phyloP scores from a whole-genome alignment of 2,888 invertebrate genomes.

The Leptinotarsa peninsularis region DNA sequence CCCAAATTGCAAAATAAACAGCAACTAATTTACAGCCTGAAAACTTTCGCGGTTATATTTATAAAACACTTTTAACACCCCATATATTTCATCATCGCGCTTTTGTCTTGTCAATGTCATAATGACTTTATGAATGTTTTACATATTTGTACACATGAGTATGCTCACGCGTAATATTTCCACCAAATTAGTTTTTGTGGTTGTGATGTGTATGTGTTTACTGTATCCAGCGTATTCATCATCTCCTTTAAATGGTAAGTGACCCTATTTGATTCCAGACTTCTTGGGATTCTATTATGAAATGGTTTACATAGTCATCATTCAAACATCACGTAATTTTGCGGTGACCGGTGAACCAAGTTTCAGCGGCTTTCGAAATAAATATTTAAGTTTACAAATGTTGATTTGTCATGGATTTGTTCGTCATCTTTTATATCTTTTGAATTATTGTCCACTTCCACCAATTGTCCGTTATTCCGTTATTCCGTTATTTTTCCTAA shows the following conservation, averaged over 20 bases:
- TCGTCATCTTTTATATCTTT: too few species aligned
- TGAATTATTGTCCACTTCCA: too few species aligned
- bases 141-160: conserved; percentile 20
- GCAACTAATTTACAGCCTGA: background rate
- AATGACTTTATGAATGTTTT: conserved; percentile 22
- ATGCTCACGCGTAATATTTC: conserved; percentile 13
- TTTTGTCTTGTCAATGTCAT: conserved; percentile 25
- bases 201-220: conserved; percentile 24
- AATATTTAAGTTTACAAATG: too few species aligned
- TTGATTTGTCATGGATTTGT: too few species aligned
- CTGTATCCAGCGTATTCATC: background rate
- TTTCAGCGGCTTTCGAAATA: background rate
- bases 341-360: background rate
- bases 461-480: too few species aligned
- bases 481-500: too few species aligned
- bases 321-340: background rate
- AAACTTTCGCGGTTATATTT: background rate
- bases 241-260: conserved; percentile 25
- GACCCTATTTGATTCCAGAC: conserved; percentile 13
- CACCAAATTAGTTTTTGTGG: conserved; percentile 11
- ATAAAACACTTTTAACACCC: background rate
- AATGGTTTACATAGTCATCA: conserved; percentile 13
- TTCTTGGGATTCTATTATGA: background rate
- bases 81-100: background rate
- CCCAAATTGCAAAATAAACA: background rate